Evolutionary conservation across 2,888 invertebrate genomes (phyloP).

Genomic region (Eulithis prunata): DNA sequence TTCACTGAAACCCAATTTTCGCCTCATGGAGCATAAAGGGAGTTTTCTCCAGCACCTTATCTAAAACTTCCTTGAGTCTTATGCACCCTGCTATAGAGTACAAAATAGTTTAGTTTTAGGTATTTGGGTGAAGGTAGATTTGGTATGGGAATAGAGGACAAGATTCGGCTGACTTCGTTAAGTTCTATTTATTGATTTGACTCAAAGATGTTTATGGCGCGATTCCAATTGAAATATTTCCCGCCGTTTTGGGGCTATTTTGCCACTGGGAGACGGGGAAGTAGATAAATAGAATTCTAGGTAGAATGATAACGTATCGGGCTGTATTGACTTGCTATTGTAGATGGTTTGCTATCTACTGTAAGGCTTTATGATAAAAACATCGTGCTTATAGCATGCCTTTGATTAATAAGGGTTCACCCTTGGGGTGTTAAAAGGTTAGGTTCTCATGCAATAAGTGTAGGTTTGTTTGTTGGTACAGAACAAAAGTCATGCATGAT

Average conservation of each 20-base stretch:
- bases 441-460: too few relatives aligned
- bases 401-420: too few relatives aligned
- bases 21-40: slow-evolving; percentile 44
- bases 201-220: slow-evolving; percentile 43
- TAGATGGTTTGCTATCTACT: neutral
- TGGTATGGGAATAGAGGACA: slow-evolving; percentile 38
- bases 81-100: slow-evolving; percentile 9
- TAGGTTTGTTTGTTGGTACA: too few relatives aligned
- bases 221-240: slow-evolving; percentile 43
- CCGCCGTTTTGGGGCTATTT: slow-evolving; percentile 31
- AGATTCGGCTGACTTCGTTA: slow-evolving; percentile 44
- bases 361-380: too few relatives aligned
- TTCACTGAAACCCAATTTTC: slow-evolving; percentile 43
- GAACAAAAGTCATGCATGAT: too few relatives aligned
- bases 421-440: too few relatives aligned
- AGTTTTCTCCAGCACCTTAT: slow-evolving; percentile 26
- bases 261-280: slow-evolving; percentile 19
- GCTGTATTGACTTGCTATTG: neutral
- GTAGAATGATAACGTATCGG: neutral
- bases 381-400: too few relatives aligned
- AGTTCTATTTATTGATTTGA: slow-evolving; percentile 46
- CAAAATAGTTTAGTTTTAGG: neutral
- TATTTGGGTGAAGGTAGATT: slow-evolving; percentile 1
- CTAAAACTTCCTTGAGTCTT: slow-evolving; percentile 20
- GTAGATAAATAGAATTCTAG: slow-evolving; percentile 26